A percentile compares a stretch with the other conserved stretches of the same genome.
Evolutionary conservation across 2,888 invertebrate species (phyloP).

Genomic region (Mimumesa dahlbomi): DNA sequence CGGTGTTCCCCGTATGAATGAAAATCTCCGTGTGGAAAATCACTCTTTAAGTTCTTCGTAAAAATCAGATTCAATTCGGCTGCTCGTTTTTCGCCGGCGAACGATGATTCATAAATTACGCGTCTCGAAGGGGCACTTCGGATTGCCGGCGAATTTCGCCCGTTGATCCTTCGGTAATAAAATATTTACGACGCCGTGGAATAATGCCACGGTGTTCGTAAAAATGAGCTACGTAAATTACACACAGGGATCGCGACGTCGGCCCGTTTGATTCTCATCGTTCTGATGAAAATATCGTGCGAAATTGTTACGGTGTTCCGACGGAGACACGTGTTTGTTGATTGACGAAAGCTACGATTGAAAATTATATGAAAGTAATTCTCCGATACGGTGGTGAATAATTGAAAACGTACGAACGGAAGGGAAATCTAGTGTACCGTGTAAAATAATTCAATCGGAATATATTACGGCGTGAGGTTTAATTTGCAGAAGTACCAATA

Average conservation of each 20-base stretch:
- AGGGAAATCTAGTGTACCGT: conserved; percentile 9
- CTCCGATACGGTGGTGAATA: conserved; percentile 26
- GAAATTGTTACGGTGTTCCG: no score
- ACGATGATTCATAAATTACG: neutral
- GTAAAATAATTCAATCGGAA: conserved; percentile 42
- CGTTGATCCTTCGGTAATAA: no score
- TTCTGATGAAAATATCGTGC: no score
- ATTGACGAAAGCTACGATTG: conserved; percentile 10
- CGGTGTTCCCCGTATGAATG: no score
- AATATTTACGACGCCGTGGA: neutral
- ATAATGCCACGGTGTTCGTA: no score
- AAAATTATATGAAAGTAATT: conserved; percentile 31
- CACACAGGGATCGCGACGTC: no score
- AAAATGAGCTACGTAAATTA: no score
- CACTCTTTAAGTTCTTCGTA: neutral
- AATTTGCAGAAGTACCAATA: conserved; percentile 21
- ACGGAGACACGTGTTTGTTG: no score
- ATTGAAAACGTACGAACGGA: conserved; percentile 36
- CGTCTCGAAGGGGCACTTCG: neutral
- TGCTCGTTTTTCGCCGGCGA: neutral
- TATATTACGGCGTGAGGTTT: conserved; percentile 20
- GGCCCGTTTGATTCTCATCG: no score
- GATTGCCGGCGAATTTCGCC: neutral
- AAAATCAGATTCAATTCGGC: neutral
- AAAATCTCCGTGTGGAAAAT: neutral